A percentile compares a stretch with the other conserved stretches of the same genome.
phyloP scores from a whole-genome alignment of 2,113 vertebrate genomes.

The Poecilia latipinna region DNA sequence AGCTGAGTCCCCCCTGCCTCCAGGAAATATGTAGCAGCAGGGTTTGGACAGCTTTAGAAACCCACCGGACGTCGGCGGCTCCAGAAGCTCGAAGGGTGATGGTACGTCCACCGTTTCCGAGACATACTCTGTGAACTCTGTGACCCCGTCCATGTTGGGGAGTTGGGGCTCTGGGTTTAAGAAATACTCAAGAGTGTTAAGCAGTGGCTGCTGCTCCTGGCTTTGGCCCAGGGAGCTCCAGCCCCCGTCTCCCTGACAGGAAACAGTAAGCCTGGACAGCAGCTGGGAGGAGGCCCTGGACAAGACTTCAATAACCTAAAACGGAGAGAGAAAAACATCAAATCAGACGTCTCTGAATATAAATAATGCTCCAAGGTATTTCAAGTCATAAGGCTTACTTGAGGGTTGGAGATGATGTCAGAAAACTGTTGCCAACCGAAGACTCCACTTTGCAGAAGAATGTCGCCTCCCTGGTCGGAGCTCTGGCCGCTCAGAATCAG shows the following conservation, averaged over 20 bases:
- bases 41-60: slow-evolving; percentile 98
- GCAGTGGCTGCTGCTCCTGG: slow-evolving; percentile 81
- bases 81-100: slow-evolving; percentile 94
- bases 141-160: slow-evolving; percentile 92
- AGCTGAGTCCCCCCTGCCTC: slow-evolving; percentile 95
- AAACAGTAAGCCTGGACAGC: slow-evolving; percentile 88
- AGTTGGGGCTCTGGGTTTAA: slow-evolving; percentile 89
- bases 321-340: slow-evolving; percentile 32
- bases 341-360: background rate
- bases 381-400: slow-evolving; percentile 78
- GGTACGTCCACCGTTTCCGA: slow-evolving; percentile 95
- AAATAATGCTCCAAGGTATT: background rate
- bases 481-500: slow-evolving; percentile 91
- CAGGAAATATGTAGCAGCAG: slow-evolving; percentile 98
- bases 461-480: slow-evolving; percentile 88
- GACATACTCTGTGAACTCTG: slow-evolving; percentile 94
- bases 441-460: slow-evolving; percentile 87
- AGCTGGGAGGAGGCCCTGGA: slow-evolving; percentile 80
- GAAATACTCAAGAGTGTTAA: slow-evolving; percentile 84
- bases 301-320: slow-evolving; percentile 86
- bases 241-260: slow-evolving; percentile 89
- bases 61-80: slow-evolving; percentile 96
- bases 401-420: slow-evolving; percentile 84
- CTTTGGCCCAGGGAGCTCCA: slow-evolving; percentile 89
- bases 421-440: slow-evolving; percentile 88